A percentile compares a stretch with the other conserved stretches of the same genome.
Conservation (phyloP, 2,797 vertebrate species). For the Syncerus caffer region DNA sequence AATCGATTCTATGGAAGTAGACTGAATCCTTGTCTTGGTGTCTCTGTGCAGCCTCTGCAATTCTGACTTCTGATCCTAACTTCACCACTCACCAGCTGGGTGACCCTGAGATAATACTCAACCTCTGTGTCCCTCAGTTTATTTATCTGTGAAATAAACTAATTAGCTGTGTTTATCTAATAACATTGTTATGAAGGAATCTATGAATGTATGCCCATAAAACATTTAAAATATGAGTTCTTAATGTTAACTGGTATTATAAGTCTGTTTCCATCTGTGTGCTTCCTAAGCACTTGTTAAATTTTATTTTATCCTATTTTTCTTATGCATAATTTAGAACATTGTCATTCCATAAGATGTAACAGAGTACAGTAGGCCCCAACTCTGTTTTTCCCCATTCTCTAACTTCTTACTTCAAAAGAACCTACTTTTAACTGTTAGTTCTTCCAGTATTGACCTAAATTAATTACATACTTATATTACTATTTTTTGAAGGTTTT, state of each 20-base stretch:
- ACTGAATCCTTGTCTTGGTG: background rate
- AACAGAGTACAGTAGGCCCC: background rate
- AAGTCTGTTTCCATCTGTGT: background rate
- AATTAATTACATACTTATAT: background rate
- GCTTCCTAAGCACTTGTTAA: background rate
- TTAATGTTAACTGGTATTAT: background rate
- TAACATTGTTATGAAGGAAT: background rate
- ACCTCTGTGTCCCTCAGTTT: background rate
- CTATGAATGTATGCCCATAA: background rate
- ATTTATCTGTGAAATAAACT: background rate
- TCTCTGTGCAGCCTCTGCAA: background rate
- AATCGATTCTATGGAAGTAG: background rate
- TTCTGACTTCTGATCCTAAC: background rate
- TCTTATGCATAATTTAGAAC: background rate
- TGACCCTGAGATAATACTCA: background rate
- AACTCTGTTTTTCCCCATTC: background rate
- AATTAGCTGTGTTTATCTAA: background rate
- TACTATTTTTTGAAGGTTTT: background rate
- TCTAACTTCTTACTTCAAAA: background rate
- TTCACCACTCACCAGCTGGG: background rate
- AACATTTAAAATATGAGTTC: background rate
- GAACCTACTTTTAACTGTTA: background rate
- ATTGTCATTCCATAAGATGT: background rate
- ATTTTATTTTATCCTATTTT: background rate
- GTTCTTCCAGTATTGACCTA: background rate